Conservation (phyloP, 1,140 invertebrate species). For the Copidosoma floridanum region DNA sequence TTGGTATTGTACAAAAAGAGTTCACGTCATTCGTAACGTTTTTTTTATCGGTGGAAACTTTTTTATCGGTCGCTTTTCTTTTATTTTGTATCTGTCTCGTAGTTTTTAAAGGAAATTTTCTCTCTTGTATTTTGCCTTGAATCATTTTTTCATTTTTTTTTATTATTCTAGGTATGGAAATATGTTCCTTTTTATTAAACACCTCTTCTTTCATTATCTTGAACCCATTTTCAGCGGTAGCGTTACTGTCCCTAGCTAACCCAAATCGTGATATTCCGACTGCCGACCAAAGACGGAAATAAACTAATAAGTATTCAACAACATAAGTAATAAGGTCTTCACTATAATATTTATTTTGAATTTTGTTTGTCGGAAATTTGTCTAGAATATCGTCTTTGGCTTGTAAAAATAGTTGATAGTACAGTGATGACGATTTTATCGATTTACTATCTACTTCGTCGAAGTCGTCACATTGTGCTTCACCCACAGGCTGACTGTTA, state of each 20-base stretch:
- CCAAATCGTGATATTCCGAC: not conserved
- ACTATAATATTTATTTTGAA: not conserved
- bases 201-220: not conserved
- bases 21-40: too few species aligned
- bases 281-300: conserved; percentile 1
- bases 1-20: too few species aligned
- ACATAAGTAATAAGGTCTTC: not conserved
- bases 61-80: not conserved
- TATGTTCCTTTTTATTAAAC: not conserved
- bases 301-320: not conserved
- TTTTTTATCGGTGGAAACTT: not conserved
- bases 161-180: not conserved
- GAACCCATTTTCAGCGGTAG: too few species aligned
- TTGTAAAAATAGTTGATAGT: not conserved
- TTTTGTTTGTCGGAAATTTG: not conserved
- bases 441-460: too few species aligned
- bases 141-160: too few species aligned
- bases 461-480: too few species aligned
- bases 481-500: too few species aligned
- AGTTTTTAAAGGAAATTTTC: not conserved
- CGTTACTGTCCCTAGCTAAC: too few species aligned
- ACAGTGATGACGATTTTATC: not conserved
- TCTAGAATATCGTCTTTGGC: not conserved
- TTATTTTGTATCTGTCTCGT: not conserved
- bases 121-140: not conserved